Conservation (phyloP, 1,140 invertebrate species). For the Camponotus vicinus region DNA sequence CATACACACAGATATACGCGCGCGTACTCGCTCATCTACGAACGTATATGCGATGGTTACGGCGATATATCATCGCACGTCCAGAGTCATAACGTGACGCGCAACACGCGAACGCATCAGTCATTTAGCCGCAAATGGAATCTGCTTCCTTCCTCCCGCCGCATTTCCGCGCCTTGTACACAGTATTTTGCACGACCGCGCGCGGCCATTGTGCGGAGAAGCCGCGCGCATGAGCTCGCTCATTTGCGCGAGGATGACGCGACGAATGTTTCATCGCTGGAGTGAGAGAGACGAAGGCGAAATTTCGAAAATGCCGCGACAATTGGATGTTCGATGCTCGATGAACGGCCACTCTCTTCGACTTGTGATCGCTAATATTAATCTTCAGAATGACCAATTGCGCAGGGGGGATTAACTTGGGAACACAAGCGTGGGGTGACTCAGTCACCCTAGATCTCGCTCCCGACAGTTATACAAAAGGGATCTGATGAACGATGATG, state of each 20-base stretch:
- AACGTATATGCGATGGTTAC: conserved; percentile 56
- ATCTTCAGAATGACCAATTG: conserved; percentile 19
- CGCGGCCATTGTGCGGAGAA: conserved; percentile 56
- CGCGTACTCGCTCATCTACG: conserved; percentile 26
- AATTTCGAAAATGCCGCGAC: conserved; percentile 42
- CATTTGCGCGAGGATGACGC: conserved; percentile 39
- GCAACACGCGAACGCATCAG: conserved; percentile 80
- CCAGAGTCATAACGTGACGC: conserved; percentile 81
- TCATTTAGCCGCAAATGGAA: conserved; percentile 84
- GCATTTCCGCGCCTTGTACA: conserved; percentile 75
- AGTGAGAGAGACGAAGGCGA: background rate
- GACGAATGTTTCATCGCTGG: conserved; percentile 12
- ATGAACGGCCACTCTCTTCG: background rate
- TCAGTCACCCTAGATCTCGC: conserved; percentile 45
- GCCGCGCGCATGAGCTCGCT: conserved; percentile 43
- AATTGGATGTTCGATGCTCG: background rate
- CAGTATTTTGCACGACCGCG: conserved; percentile 69
- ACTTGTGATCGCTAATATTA: conserved; percentile 21
- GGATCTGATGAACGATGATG: conserved; percentile 41
- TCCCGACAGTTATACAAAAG: conserved; percentile 47
- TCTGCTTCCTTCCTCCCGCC: conserved; percentile 77
- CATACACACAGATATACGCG: conserved; percentile 27
- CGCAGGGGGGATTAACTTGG: conserved; percentile 12
- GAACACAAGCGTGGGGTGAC: conserved; percentile 1
- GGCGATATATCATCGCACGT: conserved; percentile 82